Conservation (phyloP, 1,140 invertebrate genomes). For the Drosophila ironensis region DNA sequence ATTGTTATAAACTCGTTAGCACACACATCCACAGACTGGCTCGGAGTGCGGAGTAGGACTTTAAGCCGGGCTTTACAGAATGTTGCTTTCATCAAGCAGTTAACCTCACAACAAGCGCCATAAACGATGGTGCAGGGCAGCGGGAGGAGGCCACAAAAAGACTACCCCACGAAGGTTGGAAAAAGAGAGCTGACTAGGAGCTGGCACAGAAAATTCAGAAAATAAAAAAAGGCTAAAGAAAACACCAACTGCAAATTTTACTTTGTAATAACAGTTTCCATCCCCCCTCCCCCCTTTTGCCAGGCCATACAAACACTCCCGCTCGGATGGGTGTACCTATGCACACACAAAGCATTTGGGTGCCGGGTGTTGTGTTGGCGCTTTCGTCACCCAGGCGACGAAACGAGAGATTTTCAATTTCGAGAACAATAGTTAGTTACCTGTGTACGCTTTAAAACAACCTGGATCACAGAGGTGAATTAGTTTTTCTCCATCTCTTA, state of each 20-base stretch:
- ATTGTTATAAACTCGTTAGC: conserved; percentile 68
- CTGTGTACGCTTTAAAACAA: too few relatives aligned
- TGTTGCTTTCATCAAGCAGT: conserved; percentile 59
- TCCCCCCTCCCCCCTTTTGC: not conserved
- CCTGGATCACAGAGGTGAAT: too few relatives aligned
- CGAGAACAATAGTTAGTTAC: too few relatives aligned
- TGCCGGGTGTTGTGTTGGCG: conserved; percentile 26
- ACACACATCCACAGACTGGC: not conserved
- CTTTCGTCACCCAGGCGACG: conserved; percentile 12
- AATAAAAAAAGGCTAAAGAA: conserved; percentile 25
- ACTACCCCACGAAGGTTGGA: not conserved
- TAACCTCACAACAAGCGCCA: conserved; percentile 39
- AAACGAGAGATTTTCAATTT: not conserved
- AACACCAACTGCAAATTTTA: conserved; percentile 55
- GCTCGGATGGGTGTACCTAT: conserved; percentile 3
- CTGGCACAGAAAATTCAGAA: conserved; percentile 16
- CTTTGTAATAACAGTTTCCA: conserved; percentile 58
- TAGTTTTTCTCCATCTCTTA: too few relatives aligned
- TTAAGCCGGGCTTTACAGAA: conserved; percentile 53
- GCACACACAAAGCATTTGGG: conserved; percentile 29
- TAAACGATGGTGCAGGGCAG: not conserved
- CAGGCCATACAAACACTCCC: conserved; percentile 2
- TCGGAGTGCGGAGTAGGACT: conserved; percentile 1
- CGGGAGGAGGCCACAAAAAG: not conserved
- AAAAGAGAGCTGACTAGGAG: not conserved